Conservation (phyloP, 1,140 invertebrate genomes). For the Caenorhabditis briggsae region DNA sequence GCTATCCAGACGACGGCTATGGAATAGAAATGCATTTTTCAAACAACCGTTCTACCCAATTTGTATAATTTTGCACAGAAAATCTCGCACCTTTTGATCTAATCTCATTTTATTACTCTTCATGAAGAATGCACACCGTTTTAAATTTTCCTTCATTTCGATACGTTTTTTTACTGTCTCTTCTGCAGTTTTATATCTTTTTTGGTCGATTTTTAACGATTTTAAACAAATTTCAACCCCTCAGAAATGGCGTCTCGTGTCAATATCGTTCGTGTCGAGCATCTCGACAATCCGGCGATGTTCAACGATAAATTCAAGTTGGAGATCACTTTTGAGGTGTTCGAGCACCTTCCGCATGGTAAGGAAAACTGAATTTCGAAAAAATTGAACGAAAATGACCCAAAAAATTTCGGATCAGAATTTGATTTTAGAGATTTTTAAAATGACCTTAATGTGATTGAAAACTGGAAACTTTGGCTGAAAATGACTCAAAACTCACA, state of each 20-base stretch:
- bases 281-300: slow-evolving; percentile 69
- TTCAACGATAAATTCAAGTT: slow-evolving; percentile 70
- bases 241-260: slow-evolving; percentile 68
- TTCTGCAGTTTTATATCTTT: neutral
- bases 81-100: too few species aligned
- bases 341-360: slow-evolving; percentile 71
- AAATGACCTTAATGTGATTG: too few species aligned
- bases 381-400: slow-evolving; percentile 42
- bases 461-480: neutral
- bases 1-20: neutral
- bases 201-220: neutral
- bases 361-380: slow-evolving; percentile 4
- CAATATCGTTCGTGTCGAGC: slow-evolving; percentile 68
- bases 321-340: slow-evolving; percentile 75
- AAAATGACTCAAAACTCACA: neutral
- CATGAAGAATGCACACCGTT: too few species aligned
- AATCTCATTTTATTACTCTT: too few species aligned
- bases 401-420: slow-evolving; percentile 60
- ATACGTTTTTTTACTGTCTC: neutral
- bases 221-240: neutral
- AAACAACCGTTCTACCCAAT: too few species aligned
- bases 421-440: neutral
- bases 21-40: too few species aligned
- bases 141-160: neutral
- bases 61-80: too few species aligned